phyloP scores from a whole-genome alignment of 2,113 vertebrate genomes.

The Indicator indicator region DNA sequence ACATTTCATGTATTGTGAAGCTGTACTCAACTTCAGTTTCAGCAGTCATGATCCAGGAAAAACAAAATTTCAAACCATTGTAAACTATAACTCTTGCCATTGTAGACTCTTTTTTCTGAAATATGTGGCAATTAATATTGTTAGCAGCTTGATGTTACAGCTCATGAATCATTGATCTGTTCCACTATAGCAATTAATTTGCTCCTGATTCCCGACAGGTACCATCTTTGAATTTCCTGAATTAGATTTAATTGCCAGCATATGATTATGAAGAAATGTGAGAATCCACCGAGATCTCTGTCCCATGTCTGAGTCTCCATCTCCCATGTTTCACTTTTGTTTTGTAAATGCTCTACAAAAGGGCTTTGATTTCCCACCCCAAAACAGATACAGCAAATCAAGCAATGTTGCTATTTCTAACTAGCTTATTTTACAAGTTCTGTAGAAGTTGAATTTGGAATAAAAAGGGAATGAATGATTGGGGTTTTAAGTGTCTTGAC shows the following conservation, averaged over 20 bases:
- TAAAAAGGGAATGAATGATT: neutral
- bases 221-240: slow-evolving; percentile 13
- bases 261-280: slow-evolving; percentile 11
- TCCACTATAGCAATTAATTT: slow-evolving; percentile 44
- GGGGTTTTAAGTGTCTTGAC: neutral
- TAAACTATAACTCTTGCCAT: neutral
- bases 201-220: slow-evolving; percentile 28
- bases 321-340: neutral
- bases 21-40: neutral
- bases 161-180: slow-evolving; percentile 52
- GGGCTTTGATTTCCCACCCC: neutral
- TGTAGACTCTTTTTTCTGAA: slow-evolving; percentile 3
- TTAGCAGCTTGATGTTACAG: slow-evolving; percentile 21
- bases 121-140: slow-evolving; percentile 29
- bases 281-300: neutral
- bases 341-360: neutral
- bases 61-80: neutral
- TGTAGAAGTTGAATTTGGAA: neutral
- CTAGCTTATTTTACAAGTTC: neutral
- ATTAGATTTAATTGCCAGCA: slow-evolving; percentile 20
- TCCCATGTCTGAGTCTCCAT: neutral
- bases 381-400: neutral
- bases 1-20: neutral
- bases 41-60: neutral
- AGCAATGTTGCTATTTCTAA: neutral